phyloP scores from a whole-genome alignment of 2,888 invertebrate genomes.

The Heteromyza rotundicornis region DNA sequence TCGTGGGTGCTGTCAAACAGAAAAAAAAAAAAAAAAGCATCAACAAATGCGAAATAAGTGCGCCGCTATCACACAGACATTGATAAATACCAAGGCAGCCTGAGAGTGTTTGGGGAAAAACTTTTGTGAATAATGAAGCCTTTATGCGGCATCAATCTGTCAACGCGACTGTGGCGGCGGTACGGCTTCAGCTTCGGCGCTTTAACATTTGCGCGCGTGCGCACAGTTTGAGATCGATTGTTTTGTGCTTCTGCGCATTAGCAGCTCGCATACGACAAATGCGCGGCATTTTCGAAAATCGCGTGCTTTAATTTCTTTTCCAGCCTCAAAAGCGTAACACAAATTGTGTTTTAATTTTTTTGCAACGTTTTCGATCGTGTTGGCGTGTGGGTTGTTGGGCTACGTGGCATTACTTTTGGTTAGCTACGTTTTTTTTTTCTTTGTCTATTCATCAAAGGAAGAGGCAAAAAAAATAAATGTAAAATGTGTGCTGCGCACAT shows the following conservation, averaged over 20 bases:
- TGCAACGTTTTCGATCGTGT: slow-evolving; percentile 21
- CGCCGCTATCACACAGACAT: slow-evolving; percentile 40
- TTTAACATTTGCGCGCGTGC: slow-evolving; percentile 51
- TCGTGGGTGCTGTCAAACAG: slow-evolving; percentile 25
- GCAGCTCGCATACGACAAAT: too few species aligned
- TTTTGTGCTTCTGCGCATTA: slow-evolving; percentile 50
- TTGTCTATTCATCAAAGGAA: neutral
- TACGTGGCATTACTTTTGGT: too few species aligned
- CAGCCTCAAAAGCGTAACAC: neutral
- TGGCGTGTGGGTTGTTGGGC: slow-evolving; percentile 11
- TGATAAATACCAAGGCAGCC: slow-evolving; percentile 48
- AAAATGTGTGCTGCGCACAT: neutral
- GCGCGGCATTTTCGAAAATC: slow-evolving; percentile 30
- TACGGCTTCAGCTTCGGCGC: neutral
- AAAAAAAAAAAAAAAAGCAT: neutral
- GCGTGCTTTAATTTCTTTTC: slow-evolving; percentile 27
- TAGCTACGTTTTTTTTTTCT: slow-evolving; percentile 15
- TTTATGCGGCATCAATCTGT: slow-evolving; percentile 41
- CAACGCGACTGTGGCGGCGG: slow-evolving; percentile 28
- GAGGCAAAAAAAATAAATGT: too few species aligned
- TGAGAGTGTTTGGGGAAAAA: neutral
- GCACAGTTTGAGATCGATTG: slow-evolving; percentile 58
- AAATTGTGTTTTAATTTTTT: slow-evolving; percentile 14
- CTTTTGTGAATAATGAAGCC: slow-evolving; percentile 52
- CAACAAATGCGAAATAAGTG: neutral